Base-by-base conservation (phyloP, 1,140 invertebrate genomes). In the Pissodes strobi region DNA sequence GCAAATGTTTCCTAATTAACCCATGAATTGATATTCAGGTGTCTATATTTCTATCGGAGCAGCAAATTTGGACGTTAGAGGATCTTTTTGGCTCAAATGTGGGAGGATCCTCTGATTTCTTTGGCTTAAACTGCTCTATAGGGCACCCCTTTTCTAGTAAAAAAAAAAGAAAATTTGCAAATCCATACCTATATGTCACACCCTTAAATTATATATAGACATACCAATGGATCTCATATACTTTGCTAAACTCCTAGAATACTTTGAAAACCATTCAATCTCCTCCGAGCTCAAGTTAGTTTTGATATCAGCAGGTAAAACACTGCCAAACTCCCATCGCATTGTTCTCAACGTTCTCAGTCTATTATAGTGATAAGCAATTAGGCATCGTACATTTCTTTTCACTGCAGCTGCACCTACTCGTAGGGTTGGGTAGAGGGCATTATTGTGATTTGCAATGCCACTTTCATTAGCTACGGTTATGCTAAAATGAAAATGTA, bases 261-360 rank as follows among this genome's bases (percentile, higher is more conserved):
- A 98, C 56, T 88, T 88, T 22, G 86, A 86, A 72, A 97, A 94
- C 90, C 93, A 98, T 53, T 89, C 82, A 19, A 89, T 79, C 81
- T 98, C 95, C 2, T 88, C 83, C 72, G 90, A 87, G 66, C 90
- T 89, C 13, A 98, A 79, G 67, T 92, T 88, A 23, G 86, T 81
- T 75, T 89, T 90, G 0, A 97, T 87, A 76, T 97, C 94, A 0
- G 84, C 73, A 2, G 95, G 95, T 56, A 98, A 77, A 34, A 96
- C 88, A 57, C 91, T 89, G 2, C 95, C 95, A 77, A 97, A 91
- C 75, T 96, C 91, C 95, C 95, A 98, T 48, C 95, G 81, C 76
- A 97, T 84, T 41, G 90, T 85, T 68, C 88, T 85, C 15, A 98
- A 86, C 71, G 88, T 86, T 64, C 85, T 84, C 74, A 97, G 81